These are phyloP conservation scores for Anolis apletophallus DNA, from an alignment of 2,797 vertebrate species.

Conservation along the genomic window DNA sequence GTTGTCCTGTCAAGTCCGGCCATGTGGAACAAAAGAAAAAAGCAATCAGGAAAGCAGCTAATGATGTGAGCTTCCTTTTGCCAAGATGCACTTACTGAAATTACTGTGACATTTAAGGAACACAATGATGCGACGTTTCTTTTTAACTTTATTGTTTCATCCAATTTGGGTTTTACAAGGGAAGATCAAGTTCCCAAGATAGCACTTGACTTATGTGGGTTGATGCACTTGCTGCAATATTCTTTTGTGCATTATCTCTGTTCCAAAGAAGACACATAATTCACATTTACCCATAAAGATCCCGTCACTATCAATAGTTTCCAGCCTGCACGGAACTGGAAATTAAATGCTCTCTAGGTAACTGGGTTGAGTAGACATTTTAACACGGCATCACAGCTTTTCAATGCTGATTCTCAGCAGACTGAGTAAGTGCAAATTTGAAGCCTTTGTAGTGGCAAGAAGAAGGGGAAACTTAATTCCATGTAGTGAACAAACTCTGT, in stretches of 20 bases:
- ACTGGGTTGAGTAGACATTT: slow-evolving; percentile 56
- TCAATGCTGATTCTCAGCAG: neutral
- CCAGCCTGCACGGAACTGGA: neutral
- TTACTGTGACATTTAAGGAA: slow-evolving; percentile 73
- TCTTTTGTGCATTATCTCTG: slow-evolving; percentile 57
- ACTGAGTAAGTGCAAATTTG: neutral
- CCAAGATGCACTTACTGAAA: slow-evolving; percentile 71
- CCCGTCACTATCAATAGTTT: slow-evolving; percentile 55
- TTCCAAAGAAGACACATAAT: slow-evolving; percentile 24
- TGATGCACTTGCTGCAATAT: slow-evolving; percentile 53
- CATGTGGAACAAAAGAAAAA: slow-evolving; percentile 66
- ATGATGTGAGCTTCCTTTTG: slow-evolving; percentile 59
- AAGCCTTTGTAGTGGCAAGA: neutral
- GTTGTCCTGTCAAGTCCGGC: slow-evolving; percentile 67
- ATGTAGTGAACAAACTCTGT: neutral
- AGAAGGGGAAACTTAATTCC: neutral
- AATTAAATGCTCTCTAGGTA: slow-evolving; percentile 50
- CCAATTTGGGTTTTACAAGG: slow-evolving; percentile 65
- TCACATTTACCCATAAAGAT: slow-evolving; percentile 52
- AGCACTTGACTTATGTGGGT: slow-evolving; percentile 68
- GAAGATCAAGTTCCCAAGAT: slow-evolving; percentile 68
- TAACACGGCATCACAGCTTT: slow-evolving; percentile 31
- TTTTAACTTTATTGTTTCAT: slow-evolving; percentile 71
- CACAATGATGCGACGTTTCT: slow-evolving; percentile 70
- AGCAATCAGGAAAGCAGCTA: slow-evolving; percentile 70